Base-by-base conservation (phyloP, 2,888 invertebrate species). In the Lobophora halterata region DNA sequence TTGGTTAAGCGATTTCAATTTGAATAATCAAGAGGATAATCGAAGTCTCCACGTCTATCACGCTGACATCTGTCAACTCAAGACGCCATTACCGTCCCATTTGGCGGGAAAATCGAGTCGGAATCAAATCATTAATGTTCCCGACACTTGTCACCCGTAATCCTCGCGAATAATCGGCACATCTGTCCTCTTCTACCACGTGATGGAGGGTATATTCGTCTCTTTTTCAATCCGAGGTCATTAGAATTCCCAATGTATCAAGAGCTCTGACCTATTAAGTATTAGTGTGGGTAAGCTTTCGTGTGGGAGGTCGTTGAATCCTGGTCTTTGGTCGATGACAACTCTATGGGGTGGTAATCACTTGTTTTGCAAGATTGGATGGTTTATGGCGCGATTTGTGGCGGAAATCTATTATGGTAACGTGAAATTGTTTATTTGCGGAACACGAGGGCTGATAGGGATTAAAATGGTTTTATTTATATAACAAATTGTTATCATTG, bases 51-150 rank as follows among this genome's bases (percentile, higher is more conserved):
- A 38, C 43, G 41, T 34, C 38, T 37, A 34, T 36, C 43, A 18
- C 42, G 37, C 20, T 65, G 73, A 72, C 79, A 79, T 72, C 79
- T 79, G 79, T 79, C 79, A 79, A 55, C 58, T 70, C 78, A 80
- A 80, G 75, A 75, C 71, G 61, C 61, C 74, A 75, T 76, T 74
- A 75, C 60, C 52, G 61, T 50, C 64, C 62, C 48, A 64, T 65
- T 68, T 59, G 52, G 45, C 57, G 60, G 57, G 63, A 64, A 52
- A 59, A 62, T n/a, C 62, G 56, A 62, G n/a, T n/a, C n/a, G n/a
- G 58, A 57, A 62, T 64, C 63, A 56, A 59, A 56, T 59, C 65
- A 61, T 64, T 56, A 60, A 55, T 74, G 72, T 50, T 60, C 55
- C 50, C 63, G 75, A 74, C 74, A 65, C 58, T 60, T 71, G 64